Percentiles rank a stretch among this genome's conserved stretches.
phyloP scores from a whole-genome alignment of 1,140 invertebrate genomes.

The Zaprionus nigranus region DNA sequence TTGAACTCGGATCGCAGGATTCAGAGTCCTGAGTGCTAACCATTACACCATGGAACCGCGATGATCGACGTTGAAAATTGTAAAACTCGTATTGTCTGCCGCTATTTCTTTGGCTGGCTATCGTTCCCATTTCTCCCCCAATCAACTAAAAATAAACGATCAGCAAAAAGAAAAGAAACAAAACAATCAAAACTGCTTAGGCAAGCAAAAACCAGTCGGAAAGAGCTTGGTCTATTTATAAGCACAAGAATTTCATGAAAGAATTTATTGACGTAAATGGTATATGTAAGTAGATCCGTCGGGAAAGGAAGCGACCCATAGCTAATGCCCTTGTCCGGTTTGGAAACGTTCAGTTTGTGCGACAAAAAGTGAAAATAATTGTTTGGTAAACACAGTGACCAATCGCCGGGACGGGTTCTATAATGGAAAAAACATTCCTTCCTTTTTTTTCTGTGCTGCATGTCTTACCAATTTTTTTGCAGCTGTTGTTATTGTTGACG shows the following conservation, averaged over 20 bases:
- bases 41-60: slow-evolving; percentile 93
- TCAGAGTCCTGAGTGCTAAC: slow-evolving; percentile 96
- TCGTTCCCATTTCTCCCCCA: slow-evolving; percentile 1
- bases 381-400: no score
- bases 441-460: slow-evolving; percentile 32
- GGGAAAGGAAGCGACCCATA: slow-evolving; percentile 11
- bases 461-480: slow-evolving; percentile 40
- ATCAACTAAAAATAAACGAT: slow-evolving; percentile 3
- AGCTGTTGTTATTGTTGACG: slow-evolving; percentile 31
- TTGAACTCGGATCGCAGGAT: slow-evolving; percentile 95
- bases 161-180: slow-evolving; percentile 6
- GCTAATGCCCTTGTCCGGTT: slow-evolving; percentile 39
- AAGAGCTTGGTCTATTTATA: background rate
- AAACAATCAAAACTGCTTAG: slow-evolving; percentile 4
- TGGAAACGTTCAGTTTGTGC: slow-evolving; percentile 71
- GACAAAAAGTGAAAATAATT: slow-evolving; percentile 74
- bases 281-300: slow-evolving; percentile 6
- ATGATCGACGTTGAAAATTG: background rate
- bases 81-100: background rate
- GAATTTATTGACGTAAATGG: background rate
- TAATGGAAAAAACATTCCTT: slow-evolving; percentile 39
- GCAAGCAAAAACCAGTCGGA: background rate
- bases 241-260: background rate
- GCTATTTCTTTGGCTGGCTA: background rate
- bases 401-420: slow-evolving; percentile 54